A percentile compares a stretch with the other conserved stretches of the same genome.
phyloP scores from a whole-genome alignment of 2,797 vertebrate genomes.

The Betta splendens region DNA sequence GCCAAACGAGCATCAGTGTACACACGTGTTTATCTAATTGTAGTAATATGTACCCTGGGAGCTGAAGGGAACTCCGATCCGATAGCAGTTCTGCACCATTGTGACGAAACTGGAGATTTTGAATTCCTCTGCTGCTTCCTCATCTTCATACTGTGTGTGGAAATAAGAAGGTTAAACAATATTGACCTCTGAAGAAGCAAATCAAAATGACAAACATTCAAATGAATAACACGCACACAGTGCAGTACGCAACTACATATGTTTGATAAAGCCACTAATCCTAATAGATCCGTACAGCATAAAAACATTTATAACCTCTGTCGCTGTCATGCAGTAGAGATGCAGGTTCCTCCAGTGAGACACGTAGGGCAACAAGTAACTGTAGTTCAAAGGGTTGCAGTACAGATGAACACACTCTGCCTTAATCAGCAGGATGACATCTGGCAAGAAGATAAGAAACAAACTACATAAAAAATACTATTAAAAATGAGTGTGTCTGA shows the following conservation, averaged over 20 bases:
- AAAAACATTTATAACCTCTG: slow-evolving; percentile 81
- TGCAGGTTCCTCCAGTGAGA: slow-evolving; percentile 96
- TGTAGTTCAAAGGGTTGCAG: slow-evolving; percentile 96
- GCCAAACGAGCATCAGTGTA: not conserved
- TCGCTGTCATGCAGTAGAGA: slow-evolving; percentile 94
- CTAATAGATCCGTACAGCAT: not conserved
- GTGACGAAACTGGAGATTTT: slow-evolving; percentile 98
- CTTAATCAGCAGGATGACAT: slow-evolving; percentile 94
- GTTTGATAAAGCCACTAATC: no score
- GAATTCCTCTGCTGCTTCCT: slow-evolving; percentile 96
- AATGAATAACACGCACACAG: no score
- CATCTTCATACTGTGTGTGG: slow-evolving; percentile 91
- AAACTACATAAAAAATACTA: slow-evolving; percentile 2
- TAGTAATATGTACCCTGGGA: slow-evolving; percentile 83
- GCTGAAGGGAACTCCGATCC: slow-evolving; percentile 93
- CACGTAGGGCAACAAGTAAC: slow-evolving; percentile 89
- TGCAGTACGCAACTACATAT: no score
- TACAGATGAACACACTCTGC: slow-evolving; percentile 94
- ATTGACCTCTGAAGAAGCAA: not conserved
- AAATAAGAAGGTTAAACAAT: not conserved
- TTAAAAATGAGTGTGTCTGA: slow-evolving; percentile 1
- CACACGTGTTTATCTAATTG: not conserved
- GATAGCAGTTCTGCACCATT: slow-evolving; percentile 93
- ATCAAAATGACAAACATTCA: slow-evolving; percentile 1
- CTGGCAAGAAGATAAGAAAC: slow-evolving; percentile 68